Evolutionary conservation across 2,888 invertebrate genomes (phyloP).

Genomic region (Petrophora chlorosata): DNA sequence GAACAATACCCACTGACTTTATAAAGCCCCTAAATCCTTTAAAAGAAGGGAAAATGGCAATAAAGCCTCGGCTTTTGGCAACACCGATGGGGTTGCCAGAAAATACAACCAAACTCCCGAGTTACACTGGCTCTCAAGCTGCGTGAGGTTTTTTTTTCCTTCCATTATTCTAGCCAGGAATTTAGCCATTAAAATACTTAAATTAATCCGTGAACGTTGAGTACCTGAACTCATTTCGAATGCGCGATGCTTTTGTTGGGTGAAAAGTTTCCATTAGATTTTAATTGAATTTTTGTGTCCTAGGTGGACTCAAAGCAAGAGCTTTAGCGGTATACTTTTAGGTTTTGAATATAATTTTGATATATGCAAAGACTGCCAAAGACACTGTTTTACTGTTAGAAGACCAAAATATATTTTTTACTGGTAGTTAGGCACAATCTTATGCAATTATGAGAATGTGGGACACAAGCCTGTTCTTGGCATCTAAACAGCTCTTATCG

Average conservation of each 20-base stretch:
- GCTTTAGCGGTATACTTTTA: not conserved
- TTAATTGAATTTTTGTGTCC: constrained; percentile 7
- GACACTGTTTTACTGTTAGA: too few relatives aligned
- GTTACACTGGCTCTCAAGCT: constrained; percentile 7
- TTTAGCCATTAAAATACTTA: constrained; percentile 23
- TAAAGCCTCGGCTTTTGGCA: constrained; percentile 44
- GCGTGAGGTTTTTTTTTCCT: constrained; percentile 11
- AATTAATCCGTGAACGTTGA: constrained; percentile 16
- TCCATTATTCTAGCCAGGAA: constrained; percentile 14
- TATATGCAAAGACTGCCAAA: too few relatives aligned
- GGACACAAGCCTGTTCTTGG: constrained; percentile 12
- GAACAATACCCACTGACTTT: constrained; percentile 51
- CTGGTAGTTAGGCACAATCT: not conserved
- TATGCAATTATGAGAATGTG: constrained; percentile 11
- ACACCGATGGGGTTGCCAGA: constrained; percentile 33
- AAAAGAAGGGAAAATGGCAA: constrained; percentile 52
- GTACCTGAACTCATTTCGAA: constrained; percentile 15
- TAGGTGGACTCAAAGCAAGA: too few relatives aligned
- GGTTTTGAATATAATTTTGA: too few relatives aligned
- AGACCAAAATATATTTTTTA: too few relatives aligned
- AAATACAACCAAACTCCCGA: constrained; percentile 25
- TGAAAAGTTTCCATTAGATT: constrained; percentile 13
- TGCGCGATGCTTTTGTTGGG: constrained; percentile 8
- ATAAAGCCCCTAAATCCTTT: constrained; percentile 56
- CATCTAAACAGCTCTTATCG: constrained; percentile 14